Evolutionary conservation across 2,888 invertebrate genomes (phyloP).

Genomic region (Scaptomyza tumidula): DNA sequence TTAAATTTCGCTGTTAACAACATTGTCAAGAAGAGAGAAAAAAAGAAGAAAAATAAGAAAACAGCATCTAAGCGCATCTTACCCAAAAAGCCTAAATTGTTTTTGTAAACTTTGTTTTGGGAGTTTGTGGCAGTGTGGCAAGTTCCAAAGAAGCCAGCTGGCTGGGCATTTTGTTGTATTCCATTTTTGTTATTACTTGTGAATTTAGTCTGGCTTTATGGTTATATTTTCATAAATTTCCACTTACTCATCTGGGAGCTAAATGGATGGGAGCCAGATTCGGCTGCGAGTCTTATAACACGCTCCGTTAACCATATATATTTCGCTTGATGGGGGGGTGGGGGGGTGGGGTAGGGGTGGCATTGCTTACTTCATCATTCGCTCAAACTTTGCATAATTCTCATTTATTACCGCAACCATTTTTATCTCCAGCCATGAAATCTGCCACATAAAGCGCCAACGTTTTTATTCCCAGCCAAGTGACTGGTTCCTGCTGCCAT

Average conservation of each 20-base stretch:
- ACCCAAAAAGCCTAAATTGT: constrained; percentile 35
- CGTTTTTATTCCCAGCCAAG: constrained; percentile 68
- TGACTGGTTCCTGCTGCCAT: constrained; percentile 32
- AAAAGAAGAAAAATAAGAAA: constrained; percentile 9
- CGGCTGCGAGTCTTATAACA: constrained; percentile 65
- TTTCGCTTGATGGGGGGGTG: constrained; percentile 53
- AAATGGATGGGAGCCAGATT: constrained; percentile 7
- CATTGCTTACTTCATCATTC: constrained; percentile 76
- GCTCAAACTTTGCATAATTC: constrained; percentile 77
- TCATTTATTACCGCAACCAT: constrained; percentile 76
- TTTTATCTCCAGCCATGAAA: constrained; percentile 65
- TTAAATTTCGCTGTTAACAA: constrained; percentile 75
- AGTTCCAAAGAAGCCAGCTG: constrained; percentile 54
- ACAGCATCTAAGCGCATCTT: constrained; percentile 37
- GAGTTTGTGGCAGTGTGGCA: constrained; percentile 10
- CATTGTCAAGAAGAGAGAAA: constrained; percentile 40
- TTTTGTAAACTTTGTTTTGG: constrained; percentile 27
- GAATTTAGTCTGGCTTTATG: constrained; percentile 57
- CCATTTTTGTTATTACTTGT: constrained; percentile 64
- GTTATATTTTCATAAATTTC: constrained; percentile 73
- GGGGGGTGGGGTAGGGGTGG: constrained; percentile 5
- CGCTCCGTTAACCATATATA: constrained; percentile 75
- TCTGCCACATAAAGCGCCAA: constrained; percentile 54
- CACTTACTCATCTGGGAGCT: constrained; percentile 68
- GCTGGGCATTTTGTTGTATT: constrained; percentile 32